Evolutionary conservation across 2,797 vertebrate species (phyloP).

Genomic region (Ammospiza maritima): DNA sequence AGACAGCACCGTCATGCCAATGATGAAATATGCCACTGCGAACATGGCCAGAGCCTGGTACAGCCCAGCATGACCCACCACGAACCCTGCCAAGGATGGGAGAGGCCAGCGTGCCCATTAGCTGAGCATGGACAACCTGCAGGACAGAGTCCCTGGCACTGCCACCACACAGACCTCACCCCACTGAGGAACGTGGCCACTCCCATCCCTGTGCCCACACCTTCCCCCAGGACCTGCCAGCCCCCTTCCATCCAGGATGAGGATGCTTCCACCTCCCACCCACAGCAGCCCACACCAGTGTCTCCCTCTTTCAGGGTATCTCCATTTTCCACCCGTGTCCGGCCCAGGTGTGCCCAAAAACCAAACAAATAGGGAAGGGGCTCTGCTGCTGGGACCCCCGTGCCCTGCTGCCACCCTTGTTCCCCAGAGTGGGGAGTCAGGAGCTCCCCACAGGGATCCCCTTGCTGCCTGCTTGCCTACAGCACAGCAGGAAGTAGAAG

Average conservation of each 20-base stretch:
- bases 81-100: constrained; percentile 50
- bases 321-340: background rate
- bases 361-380: background rate
- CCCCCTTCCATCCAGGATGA: background rate
- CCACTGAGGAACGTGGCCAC: rapidly evolving
- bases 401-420: background rate
- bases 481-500: constrained; percentile 6
- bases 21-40: constrained; percentile 90
- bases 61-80: constrained; percentile 88
- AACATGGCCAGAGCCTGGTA: constrained; percentile 88
- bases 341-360: background rate
- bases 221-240: background rate
- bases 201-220: background rate
- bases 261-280: background rate
- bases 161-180: background rate
- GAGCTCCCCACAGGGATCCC: rapidly evolving
- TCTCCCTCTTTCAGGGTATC: background rate
- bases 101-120: background rate
- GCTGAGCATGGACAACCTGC: background rate
- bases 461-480: rapidly evolving
- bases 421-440: rapidly evolving
- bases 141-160: background rate
- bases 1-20: constrained; percentile 90
- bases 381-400: rapidly evolving
- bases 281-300: background rate